Evolutionary conservation across 2,888 invertebrate genomes (phyloP).

Genomic region (Andrena hattorfiana): DNA sequence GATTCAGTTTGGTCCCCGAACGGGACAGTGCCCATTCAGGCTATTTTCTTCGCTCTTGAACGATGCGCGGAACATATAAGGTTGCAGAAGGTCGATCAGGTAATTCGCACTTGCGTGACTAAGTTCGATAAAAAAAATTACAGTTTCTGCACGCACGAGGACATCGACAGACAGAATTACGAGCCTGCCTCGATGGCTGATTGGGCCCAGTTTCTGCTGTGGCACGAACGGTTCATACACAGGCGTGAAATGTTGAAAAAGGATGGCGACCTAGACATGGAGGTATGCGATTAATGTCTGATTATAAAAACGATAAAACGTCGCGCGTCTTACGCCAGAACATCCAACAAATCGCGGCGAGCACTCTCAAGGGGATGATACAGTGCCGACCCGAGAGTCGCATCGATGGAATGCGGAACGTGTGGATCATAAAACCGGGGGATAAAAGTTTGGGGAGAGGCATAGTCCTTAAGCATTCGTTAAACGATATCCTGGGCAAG

Average conservation of each 20-base stretch:
- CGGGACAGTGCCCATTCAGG: slow-evolving; percentile 60
- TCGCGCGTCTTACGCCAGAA: slow-evolving; percentile 31
- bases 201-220: slow-evolving; percentile 62
- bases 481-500: slow-evolving; percentile 60
- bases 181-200: slow-evolving; percentile 20
- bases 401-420: slow-evolving; percentile 67
- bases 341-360: slow-evolving; percentile 41
- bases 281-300: slow-evolving; percentile 34
- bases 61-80: slow-evolving; percentile 67
- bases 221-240: slow-evolving; percentile 58
- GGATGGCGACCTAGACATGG: slow-evolving; percentile 48
- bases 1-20: slow-evolving; percentile 44
- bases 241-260: slow-evolving; percentile 44
- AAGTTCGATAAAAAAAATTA: slow-evolving; percentile 10
- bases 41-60: slow-evolving; percentile 63
- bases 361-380: slow-evolving; percentile 43
- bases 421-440: slow-evolving; percentile 70
- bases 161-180: slow-evolving; percentile 57
- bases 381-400: slow-evolving; percentile 58
- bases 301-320: not conserved
- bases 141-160: slow-evolving; percentile 61
- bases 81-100: slow-evolving; percentile 20
- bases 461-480: slow-evolving; percentile 59
- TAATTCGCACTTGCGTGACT: not conserved
- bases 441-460: slow-evolving; percentile 67